phyloP scores from a whole-genome alignment of 2,888 invertebrate species.

The Eledone cirrhosa region DNA sequence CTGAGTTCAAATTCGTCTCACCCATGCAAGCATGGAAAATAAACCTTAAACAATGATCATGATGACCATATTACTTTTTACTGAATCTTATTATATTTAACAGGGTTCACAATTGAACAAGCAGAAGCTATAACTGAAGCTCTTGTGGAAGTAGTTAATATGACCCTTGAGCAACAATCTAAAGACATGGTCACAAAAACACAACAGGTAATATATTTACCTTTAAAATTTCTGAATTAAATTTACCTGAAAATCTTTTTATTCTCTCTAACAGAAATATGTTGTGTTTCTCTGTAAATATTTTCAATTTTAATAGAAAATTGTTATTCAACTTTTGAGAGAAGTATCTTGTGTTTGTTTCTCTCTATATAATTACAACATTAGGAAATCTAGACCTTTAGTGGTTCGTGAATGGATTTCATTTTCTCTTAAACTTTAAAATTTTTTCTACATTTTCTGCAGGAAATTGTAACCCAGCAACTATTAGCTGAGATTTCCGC shows the following conservation, averaged over 20 bases:
- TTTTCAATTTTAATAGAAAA: no score
- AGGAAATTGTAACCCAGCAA: constrained; percentile 65
- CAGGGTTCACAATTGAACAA: constrained; percentile 56
- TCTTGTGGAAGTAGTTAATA: constrained; percentile 53
- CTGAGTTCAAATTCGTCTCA: no score
- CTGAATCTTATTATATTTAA: neutral
- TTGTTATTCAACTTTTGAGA: no score
- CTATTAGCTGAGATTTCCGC: constrained; percentile 61
- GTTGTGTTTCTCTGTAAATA: no score
- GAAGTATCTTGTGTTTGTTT: no score
- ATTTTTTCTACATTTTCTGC: constrained; percentile 14
- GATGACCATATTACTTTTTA: neutral
- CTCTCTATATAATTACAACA: no score
- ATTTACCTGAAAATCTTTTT: no score
- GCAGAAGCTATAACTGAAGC: constrained; percentile 55
- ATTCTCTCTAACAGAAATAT: no score
- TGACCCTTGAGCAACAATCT: constrained; percentile 58
- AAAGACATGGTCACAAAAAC: constrained; percentile 62
- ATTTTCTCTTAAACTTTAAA: neutral
- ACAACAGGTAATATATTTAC: constrained; percentile 51
- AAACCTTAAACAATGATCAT: no score
- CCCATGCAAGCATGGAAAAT: no score
- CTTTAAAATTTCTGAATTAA: no score
- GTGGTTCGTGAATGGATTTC: neutral
- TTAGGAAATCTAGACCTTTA: no score